Conservation (phyloP, 2,797 vertebrate genomes). For the Takifugu rubripes region DNA sequence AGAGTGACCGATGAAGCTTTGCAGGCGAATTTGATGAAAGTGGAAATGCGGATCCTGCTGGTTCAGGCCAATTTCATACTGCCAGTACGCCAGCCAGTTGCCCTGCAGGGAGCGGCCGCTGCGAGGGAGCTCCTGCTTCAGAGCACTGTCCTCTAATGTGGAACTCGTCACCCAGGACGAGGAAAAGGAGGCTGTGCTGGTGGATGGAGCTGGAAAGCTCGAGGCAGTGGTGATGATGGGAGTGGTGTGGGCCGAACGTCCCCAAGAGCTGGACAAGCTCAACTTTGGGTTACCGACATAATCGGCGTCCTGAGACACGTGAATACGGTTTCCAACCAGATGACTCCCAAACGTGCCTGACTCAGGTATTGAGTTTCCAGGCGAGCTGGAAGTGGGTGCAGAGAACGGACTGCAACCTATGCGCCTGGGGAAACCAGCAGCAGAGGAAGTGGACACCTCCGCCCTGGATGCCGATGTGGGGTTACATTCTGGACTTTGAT, state of each 20-base stretch:
- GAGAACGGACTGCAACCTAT: conserved; percentile 64
- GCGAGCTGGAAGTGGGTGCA: conserved; percentile 58
- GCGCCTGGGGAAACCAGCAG: conserved; percentile 37
- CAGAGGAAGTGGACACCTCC: conserved; percentile 52
- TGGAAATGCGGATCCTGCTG: conserved; percentile 93
- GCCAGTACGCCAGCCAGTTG: conserved; percentile 99
- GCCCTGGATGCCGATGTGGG: conserved; percentile 35
- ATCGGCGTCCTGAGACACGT: conserved; percentile 82
- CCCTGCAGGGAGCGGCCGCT: conserved; percentile 88
- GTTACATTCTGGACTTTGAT: conserved; percentile 73
- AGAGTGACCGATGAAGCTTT: conserved; percentile 90
- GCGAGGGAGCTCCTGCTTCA: conserved; percentile 92
- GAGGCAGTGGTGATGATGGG: conserved; percentile 51
- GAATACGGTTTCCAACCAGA: conserved; percentile 95
- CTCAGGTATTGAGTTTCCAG: conserved; percentile 67
- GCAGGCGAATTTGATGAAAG: conserved; percentile 97
- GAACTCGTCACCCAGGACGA: conserved; percentile 70
- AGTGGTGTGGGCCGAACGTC: conserved; percentile 52
- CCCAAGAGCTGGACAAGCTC: conserved; percentile 70
- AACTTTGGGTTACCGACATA: conserved; percentile 65
- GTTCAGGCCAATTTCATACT: conserved; percentile 95
- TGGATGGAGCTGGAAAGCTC: conserved; percentile 52
- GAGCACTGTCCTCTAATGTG: conserved; percentile 77
- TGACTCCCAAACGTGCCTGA: conserved; percentile 95
- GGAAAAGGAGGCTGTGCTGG: conserved; percentile 47